Percentiles rank a stretch among this genome's conserved stretches.
Evolutionary conservation across 2,797 vertebrate species (phyloP).

Genomic region (Brotula barbata): DNA sequence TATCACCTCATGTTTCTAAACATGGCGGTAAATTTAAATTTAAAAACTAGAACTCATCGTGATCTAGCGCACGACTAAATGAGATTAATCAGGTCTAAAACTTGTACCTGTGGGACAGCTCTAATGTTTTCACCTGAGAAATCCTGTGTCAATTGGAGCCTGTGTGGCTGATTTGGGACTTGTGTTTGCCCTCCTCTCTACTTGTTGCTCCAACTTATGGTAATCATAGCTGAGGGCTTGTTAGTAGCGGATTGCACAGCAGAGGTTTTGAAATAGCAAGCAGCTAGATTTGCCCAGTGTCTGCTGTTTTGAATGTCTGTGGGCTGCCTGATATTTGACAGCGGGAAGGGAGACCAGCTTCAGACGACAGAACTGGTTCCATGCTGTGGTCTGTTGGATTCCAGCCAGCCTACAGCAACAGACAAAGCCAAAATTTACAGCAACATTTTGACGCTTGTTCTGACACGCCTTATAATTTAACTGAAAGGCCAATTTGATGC

Average conservation of each 20-base stretch:
- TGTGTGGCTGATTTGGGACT: neutral
- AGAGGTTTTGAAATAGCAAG: slow-evolving; percentile 27
- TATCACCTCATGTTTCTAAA: too few species aligned
- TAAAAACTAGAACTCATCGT: too few species aligned
- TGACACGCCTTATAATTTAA: too few species aligned
- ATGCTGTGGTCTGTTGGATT: slow-evolving; percentile 9
- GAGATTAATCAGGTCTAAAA: too few species aligned
- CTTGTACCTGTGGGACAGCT: too few species aligned
- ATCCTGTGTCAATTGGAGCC: neutral
- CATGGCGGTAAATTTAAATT: too few species aligned
- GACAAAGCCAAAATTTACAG: neutral
- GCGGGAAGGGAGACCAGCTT: slow-evolving; percentile 10
- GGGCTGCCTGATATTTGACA: neutral
- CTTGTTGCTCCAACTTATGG: slow-evolving; percentile 10
- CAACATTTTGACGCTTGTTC: neutral
- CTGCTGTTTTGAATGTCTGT: slow-evolving; percentile 11
- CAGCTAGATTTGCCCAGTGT: slow-evolving; percentile 4
- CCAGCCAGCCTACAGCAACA: slow-evolving; percentile 2
- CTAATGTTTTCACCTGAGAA: neutral
- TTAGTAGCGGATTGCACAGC: slow-evolving; percentile 23
- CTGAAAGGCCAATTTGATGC: slow-evolving; percentile 26
- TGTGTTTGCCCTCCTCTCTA: slow-evolving; percentile 8
- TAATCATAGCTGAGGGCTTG: slow-evolving; percentile 9
- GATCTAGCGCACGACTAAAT: too few species aligned
- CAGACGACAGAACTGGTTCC: slow-evolving; percentile 20